These are phyloP conservation scores for Rhabditophanes sp. DNA, from an alignment of 2,888 invertebrate species.

Conservation along the genomic window DNA sequence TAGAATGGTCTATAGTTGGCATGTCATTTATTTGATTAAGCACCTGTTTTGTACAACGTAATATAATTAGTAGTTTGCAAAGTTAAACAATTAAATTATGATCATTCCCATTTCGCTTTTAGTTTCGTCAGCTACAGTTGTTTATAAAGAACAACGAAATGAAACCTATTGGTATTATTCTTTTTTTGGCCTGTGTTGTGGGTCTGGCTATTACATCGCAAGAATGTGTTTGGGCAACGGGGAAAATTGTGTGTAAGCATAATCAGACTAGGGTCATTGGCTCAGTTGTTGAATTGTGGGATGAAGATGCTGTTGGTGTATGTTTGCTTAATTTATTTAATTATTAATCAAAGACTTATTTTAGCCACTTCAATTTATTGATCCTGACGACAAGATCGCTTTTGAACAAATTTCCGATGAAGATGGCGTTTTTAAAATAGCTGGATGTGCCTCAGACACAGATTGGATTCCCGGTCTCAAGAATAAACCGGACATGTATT, in stretches of 20 bases:
- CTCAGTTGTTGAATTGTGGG: conserved; percentile 27
- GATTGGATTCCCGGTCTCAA: conserved; percentile 19
- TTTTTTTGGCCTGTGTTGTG: no score
- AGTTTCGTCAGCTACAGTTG: no score
- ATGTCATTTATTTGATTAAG: no score
- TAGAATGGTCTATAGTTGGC: no score
- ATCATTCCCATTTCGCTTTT: no score
- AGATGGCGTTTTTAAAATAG: conserved; percentile 16
- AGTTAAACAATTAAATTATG: no score
- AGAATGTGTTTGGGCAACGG: conserved; percentile 35
- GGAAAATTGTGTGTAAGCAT: conserved; percentile 17
- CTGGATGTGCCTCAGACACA: conserved; percentile 27
- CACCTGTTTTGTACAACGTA: no score
- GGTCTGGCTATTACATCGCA: no score
- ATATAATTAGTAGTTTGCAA: no score
- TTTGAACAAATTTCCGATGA: conserved; percentile 21
- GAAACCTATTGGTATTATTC: no score
- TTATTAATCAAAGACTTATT: not conserved
- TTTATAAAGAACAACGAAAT: no score
- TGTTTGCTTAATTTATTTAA: not conserved
- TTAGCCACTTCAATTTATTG: conserved; percentile 8
- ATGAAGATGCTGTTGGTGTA: no score
- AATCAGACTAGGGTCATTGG: conserved; percentile 18
- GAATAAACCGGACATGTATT: conserved; percentile 30
- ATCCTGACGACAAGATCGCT: conserved; percentile 29